Evolutionary conservation across 2,113 vertebrate species (phyloP).

Genomic region (Nyctereutes procyonoides): DNA sequence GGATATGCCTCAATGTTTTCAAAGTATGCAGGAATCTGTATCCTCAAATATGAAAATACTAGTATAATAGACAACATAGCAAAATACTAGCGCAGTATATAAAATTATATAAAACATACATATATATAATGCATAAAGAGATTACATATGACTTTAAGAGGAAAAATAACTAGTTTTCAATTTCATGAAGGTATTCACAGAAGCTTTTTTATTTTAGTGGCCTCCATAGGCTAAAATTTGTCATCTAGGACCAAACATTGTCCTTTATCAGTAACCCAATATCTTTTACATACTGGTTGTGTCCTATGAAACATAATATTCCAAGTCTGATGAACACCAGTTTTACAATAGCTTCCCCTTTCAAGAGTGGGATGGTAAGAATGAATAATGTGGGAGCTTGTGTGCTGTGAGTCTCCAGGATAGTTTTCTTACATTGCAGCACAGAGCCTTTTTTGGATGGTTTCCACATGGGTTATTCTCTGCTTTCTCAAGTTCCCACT

Average conservation of each 20-base stretch:
- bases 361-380: neutral
- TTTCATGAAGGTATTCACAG: neutral
- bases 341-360: conserved; percentile 1
- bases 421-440: neutral
- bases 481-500: neutral
- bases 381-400: neutral
- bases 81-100: neutral
- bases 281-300: neutral
- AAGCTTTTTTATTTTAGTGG: neutral
- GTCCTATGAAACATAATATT: conserved; percentile 18
- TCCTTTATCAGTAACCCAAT: neutral
- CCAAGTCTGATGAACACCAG: neutral
- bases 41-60: neutral
- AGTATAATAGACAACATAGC: neutral
- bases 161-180: conserved; percentile 30
- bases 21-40: neutral
- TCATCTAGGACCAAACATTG: neutral
- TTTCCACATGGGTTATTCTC: neutral
- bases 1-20: neutral
- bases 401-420: neutral
- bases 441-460: neutral
- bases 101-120: neutral
- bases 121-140: neutral
- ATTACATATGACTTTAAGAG: neutral
- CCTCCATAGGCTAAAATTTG: neutral